Base-by-base conservation (phyloP, 64 coral and sea anemone species). In the Porites lutea region DNA sequence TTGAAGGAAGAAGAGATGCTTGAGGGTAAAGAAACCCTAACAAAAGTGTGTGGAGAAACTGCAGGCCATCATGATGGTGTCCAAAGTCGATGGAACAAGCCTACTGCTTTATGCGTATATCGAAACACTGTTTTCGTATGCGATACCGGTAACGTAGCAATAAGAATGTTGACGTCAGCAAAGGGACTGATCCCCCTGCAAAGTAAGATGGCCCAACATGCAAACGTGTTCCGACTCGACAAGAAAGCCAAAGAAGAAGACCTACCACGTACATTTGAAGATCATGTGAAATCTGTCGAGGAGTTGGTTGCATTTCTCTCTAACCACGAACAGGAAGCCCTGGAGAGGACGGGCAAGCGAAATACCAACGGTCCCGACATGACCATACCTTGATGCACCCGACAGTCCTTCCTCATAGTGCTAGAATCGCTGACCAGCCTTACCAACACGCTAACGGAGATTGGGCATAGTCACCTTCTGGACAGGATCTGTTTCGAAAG, bases 61-160 rank as follows among this genome's bases (percentile, higher is more conserved):
- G 59, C 62, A 72, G 89, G 77, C 64, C 89, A 91, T 27, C 4
- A 77, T 8, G 89, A 91, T 82, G 89, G 89, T 52, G 53, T 82
- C 46, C 12, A 82, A 50, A 91, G 77, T 82, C 18, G 52, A 11
- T 72, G 89, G 79, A 91, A 91, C 48, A 83, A 19, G 89, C 79
- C 79, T 16, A 53, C 89, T 91, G 65, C 77, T 72, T 72, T 91
- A 18, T 91, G 78, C 77, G 12, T 49, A 13, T 91, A 83, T 51
- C 8, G 22, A 67, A 91, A 91, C 64, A 83, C 78, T 84, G 83
- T 93, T 79, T 93, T 93, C n/a, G 49, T 88, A 48, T 93, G 84
- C 11, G 74, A 93, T 59, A 93, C 83, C 49, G 85, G 85, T 52
- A 93, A 88, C 92, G 72, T 72, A 65, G 73, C 64, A 62, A 73